Conservation (phyloP, 2,797 vertebrate species). For the Esox lucius region DNA sequence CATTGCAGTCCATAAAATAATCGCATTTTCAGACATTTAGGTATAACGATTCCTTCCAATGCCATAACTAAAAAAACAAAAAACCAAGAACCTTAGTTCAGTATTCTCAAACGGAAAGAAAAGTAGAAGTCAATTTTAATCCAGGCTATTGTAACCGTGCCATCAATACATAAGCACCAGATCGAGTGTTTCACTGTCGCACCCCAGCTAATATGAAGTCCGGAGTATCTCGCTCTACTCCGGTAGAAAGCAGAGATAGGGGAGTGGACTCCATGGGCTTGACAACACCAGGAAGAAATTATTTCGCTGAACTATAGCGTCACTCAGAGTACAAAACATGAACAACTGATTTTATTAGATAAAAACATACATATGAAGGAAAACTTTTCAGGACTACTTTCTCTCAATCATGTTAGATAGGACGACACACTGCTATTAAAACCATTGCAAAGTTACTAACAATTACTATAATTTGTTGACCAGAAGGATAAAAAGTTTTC, state of each 20-base stretch:
- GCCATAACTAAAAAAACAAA: not conserved
- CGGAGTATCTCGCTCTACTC: not conserved
- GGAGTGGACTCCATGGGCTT: not conserved
- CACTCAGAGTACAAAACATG: not conserved
- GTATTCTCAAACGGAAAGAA: not conserved
- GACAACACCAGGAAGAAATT: not conserved
- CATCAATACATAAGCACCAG: not conserved
- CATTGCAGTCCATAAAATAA: slow-evolving; percentile 63
- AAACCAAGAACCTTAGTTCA: not conserved
- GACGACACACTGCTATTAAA: too few species aligned
- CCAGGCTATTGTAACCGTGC: not conserved
- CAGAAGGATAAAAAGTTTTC: too few species aligned
- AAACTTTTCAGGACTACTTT: slow-evolving; percentile 18
- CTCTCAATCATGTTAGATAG: not conserved
- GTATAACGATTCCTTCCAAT: not conserved
- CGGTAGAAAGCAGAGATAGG: not conserved
- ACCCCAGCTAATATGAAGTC: not conserved
- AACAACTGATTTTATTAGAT: not conserved
- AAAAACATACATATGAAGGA: not conserved
- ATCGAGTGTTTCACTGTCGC: not conserved
- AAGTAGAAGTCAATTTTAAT: not conserved
- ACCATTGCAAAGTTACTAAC: too few species aligned
- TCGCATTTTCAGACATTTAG: slow-evolving; percentile 45
- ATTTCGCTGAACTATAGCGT: slow-evolving; percentile 26
- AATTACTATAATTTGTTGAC: too few species aligned